Evolutionary conservation across 2,113 vertebrate species (phyloP).

Genomic region (Setophaga kirtlandii): DNA sequence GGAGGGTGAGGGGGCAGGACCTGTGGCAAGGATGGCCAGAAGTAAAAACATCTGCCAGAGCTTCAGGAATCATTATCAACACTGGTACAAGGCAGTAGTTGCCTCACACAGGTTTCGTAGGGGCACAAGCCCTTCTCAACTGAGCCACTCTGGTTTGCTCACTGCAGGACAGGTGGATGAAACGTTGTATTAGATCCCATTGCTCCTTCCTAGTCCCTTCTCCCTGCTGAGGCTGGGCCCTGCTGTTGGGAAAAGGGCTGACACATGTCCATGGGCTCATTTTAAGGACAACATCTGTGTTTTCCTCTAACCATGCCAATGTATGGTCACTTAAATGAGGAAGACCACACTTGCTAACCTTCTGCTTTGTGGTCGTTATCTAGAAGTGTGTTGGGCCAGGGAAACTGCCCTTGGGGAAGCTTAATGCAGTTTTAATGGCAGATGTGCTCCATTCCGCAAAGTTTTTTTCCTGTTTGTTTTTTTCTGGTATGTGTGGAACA

Average conservation of each 20-base stretch:
- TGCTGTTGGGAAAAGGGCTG: fast-evolving
- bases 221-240: fast-evolving
- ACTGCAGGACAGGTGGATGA: neutral
- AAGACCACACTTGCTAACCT: neutral
- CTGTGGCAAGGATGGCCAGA: neutral
- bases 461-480: neutral
- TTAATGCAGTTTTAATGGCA: neutral
- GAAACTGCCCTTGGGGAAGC: conserved; percentile 10
- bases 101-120: neutral
- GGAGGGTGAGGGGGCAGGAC: fast-evolving
- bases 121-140: neutral
- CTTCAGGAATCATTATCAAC: neutral
- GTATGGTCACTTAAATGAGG: neutral
- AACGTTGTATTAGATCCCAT: neutral
- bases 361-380: neutral
- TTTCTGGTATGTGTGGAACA: neutral
- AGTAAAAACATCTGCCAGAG: neutral
- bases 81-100: neutral
- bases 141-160: neutral
- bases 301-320: neutral
- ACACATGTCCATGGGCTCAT: fast-evolving
- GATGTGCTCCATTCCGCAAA: neutral
- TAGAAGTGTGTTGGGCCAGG: neutral
- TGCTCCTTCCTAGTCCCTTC: neutral
- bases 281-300: neutral